phyloP scores from a whole-genome alignment of 2,797 vertebrate species.

The Hippoglossus hippoglossus region DNA sequence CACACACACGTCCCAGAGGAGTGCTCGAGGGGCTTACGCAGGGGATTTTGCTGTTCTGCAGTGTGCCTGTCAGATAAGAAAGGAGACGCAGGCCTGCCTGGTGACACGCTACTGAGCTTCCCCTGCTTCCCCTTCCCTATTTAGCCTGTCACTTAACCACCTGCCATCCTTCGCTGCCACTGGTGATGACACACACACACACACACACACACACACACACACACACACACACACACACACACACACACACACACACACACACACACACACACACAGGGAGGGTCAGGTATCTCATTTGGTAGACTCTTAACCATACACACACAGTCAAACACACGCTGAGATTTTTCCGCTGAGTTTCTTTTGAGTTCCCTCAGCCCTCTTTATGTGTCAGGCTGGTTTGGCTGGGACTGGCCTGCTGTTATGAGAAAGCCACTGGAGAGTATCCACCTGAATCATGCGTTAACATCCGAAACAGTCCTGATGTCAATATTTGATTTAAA shows the following conservation, averaged over 20 bases:
- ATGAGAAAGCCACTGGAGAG: conserved; percentile 25
- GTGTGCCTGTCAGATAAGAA: conserved; percentile 83
- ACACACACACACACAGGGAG: conserved; percentile 15
- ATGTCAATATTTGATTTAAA: not conserved
- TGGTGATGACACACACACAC: conserved; percentile 43
- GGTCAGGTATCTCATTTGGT: too few species aligned
- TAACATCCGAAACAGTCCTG: not conserved
- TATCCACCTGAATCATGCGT: not conserved
- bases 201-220: conserved; percentile 19
- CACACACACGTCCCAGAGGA: conserved; percentile 60
- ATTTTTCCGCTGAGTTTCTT: conserved; percentile 2
- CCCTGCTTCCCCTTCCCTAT: conserved; percentile 42
- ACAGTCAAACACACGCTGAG: conserved; percentile 2
- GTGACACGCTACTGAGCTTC: conserved; percentile 67
- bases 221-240: conserved; percentile 2
- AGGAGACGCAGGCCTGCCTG: conserved; percentile 64
- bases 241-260: conserved; percentile 26
- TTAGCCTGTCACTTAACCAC: conserved; percentile 70
- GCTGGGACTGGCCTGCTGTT: not conserved
- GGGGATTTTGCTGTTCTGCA: conserved; percentile 79
- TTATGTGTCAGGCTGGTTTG: conserved; percentile 16
- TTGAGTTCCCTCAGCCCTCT: conserved; percentile 8
- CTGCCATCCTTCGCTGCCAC: conserved; percentile 62
- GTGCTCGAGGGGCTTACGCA: conserved; percentile 74
- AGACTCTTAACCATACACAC: conserved; percentile 6